Base-by-base conservation (phyloP, 1,140 invertebrate species). In the Aricia agestis region DNA sequence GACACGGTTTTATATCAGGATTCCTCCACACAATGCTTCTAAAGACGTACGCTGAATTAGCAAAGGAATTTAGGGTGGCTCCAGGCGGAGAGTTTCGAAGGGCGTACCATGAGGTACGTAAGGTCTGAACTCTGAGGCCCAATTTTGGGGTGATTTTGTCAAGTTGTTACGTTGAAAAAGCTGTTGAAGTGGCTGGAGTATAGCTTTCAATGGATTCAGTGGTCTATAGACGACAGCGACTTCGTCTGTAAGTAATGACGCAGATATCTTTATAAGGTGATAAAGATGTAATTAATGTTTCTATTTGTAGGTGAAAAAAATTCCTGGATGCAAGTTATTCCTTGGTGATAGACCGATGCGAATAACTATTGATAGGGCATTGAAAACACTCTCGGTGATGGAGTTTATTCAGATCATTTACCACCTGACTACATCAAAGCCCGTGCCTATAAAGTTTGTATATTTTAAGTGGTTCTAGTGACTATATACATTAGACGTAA, bases 21-120 rank as follows among this genome's bases (percentile, higher is more conserved):
- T 92, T 98, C 68, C 93, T 99, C 83, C 97, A 98, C 84, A 93
- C 98, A n/a, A 92, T 99, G 73, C 91, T 99, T 68, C 85, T 99
- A 1, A 97, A 96, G 85, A 95, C 98, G 89, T 97, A 97, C 73
- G 97, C 98, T n/a, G 95, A 98, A 87, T 93, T 99, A 58, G 98
- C 98, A 0, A 97, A 97, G 86, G 95, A 99, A 90, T 92, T 99
- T 52, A 98, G 98, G 41, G 98, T 99, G 74, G 98, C 98, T 19
- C 98, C 98, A 3, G 98, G 98, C 59, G 97, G 98, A 41, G 98
- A 99, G 92, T 99, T 99, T 87, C 93, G 98, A 67, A 95, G 95
- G 78, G 98, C 98, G 66, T 97, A 97, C 83, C 92, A 94, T 76
- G 98, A 98, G 93, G 97, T 98, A 41, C 19, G 11, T 59, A 58